Base-by-base conservation (phyloP, 2,113 vertebrate species). In the Xiphophorus maculatus region DNA sequence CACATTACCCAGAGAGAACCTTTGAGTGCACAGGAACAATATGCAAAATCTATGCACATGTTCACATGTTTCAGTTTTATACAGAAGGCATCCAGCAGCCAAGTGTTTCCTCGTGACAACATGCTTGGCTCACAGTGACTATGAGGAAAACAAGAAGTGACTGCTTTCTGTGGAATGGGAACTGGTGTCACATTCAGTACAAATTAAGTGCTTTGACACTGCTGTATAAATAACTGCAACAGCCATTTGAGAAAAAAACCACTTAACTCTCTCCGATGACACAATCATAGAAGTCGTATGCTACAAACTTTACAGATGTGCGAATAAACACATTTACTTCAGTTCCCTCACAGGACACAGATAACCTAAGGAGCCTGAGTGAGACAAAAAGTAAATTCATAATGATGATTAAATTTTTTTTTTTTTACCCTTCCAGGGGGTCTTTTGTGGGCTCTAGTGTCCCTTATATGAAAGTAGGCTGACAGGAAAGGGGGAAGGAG, bases 81-180 rank as follows among this genome's bases (percentile, higher is more conserved):
- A 28, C 33, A 58, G 42, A 35, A 27, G 32, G 35, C 22, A 7
- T 35, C 17, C 63, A 37, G n/a, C 65, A 66, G 62, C 13, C 81
- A 51, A 22, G 25, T 66, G 73, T 14, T 1, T 28, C 29, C 80
- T 71, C 33, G 63, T 91, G 81, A 92, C 66, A 81, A 27, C 60
- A 30, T 63, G 77, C 54, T 74, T 51, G n/a, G 48, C 54, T 25
- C 28, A 19, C 32, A 70, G 62, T 33, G 22, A 71, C 63, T 63
- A 19, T 48, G 5, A 6, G 75, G 32, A 68, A 74, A 89, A 87
- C 85, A 83, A 85, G 80, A 89, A 89, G 89, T 84, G 58, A 60
- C 5, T 74, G 63, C 69, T 87, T 89, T 83, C 63, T 4, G 74
- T 81, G 74, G 64, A 89, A 58, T 80, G 35, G 87, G 79, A 90